Conservation (phyloP, 2,888 invertebrate species). For the Acanthosepion lycidas region DNA sequence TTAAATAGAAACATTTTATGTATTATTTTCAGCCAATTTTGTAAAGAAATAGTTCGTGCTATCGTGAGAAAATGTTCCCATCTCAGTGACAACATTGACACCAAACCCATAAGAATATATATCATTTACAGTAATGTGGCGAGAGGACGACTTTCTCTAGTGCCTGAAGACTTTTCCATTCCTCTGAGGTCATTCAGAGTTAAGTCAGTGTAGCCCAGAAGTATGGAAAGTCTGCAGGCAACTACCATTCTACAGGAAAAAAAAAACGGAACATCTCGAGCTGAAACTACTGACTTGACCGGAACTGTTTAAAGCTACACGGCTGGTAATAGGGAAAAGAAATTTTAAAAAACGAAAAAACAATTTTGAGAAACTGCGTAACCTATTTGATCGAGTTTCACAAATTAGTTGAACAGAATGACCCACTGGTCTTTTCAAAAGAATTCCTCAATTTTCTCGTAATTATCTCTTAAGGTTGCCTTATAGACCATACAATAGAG, state of each 20-base stretch:
- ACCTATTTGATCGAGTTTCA: neutral
- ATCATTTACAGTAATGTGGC: neutral
- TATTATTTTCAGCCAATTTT: too few relatives aligned
- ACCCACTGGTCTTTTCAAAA: too few relatives aligned
- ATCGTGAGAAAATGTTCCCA: too few relatives aligned
- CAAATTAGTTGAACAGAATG: too few relatives aligned
- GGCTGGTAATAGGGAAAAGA: neutral
- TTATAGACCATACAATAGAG: too few relatives aligned
- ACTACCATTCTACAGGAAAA: neutral
- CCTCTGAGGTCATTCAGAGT: constrained; percentile 42
- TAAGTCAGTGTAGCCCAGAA: constrained; percentile 44
- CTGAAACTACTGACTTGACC: neutral
- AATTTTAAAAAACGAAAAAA: too few relatives aligned
- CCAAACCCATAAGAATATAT: too few relatives aligned
- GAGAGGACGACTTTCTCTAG: neutral
- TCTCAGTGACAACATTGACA: too few relatives aligned
- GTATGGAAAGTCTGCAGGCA: constrained; percentile 44
- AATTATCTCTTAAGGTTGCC: too few relatives aligned
- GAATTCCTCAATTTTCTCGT: too few relatives aligned
- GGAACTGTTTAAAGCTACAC: neutral
- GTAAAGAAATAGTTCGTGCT: too few relatives aligned
- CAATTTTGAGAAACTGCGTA: neutral
- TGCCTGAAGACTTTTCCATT: constrained; percentile 44
- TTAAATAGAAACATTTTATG: too few relatives aligned
- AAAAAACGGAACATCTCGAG: neutral